A percentile compares a stretch with the other conserved stretches of the same genome.
phyloP scores from a whole-genome alignment of 2,113 vertebrate genomes.

The Egretta garzetta region DNA sequence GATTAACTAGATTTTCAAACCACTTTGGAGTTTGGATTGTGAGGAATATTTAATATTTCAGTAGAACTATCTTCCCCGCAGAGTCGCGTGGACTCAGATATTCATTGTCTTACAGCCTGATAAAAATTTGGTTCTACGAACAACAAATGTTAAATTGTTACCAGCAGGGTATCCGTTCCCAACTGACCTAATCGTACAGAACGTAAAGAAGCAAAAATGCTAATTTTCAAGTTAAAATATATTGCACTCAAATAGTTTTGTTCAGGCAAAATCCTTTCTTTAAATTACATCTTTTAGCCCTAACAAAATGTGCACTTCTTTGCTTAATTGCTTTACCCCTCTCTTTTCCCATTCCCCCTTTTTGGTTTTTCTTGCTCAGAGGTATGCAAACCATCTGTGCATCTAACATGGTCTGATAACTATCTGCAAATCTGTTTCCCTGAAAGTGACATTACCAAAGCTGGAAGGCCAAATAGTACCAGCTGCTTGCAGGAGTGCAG shows the following conservation, averaged over 20 bases:
- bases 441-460: neutral
- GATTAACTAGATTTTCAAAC: neutral
- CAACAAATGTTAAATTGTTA: neutral
- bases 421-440: neutral
- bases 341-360: neutral
- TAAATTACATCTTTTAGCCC: neutral
- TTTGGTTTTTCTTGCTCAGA: neutral
- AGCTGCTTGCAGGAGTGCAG: neutral
- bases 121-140: neutral
- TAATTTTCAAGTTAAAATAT: neutral
- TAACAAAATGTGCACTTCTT: neutral
- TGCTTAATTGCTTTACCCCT: neutral
- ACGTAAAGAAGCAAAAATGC: neutral
- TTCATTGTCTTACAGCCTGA: neutral
- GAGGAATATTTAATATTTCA: neutral
- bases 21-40: neutral
- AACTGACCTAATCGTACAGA: neutral
- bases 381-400: constrained; percentile 18
- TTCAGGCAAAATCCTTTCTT: neutral
- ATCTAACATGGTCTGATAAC: neutral
- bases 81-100: neutral
- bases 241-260: neutral
- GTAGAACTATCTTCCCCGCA: neutral
- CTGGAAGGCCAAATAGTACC: neutral
- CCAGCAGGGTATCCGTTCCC: neutral